Evolutionary conservation across 1,140 invertebrate genomes (phyloP).

Genomic region (Bombyx mandarina): DNA sequence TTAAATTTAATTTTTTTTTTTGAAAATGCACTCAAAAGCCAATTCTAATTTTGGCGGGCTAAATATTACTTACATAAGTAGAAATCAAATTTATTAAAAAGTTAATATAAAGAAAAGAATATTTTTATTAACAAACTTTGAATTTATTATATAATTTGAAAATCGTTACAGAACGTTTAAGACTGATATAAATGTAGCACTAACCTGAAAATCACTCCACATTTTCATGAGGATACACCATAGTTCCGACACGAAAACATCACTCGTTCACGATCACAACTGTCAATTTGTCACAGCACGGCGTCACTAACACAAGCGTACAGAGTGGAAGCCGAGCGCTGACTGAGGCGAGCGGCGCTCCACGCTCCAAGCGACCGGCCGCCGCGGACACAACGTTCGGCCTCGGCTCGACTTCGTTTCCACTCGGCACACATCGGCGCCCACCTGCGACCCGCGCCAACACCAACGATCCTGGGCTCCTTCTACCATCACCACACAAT

Average conservation of each 20-base stretch:
- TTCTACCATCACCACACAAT: conserved; percentile 17
- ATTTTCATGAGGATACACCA: conserved; percentile 70
- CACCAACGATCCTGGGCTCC: no score
- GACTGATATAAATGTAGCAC: conserved; percentile 12
- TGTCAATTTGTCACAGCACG: conserved; percentile 62
- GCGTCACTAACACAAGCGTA: conserved; percentile 49
- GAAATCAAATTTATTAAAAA: no score
- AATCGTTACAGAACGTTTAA: background rate
- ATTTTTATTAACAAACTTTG: no score
- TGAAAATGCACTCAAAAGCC: no score
- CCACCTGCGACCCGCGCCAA: conserved; percentile 42
- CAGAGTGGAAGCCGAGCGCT: conserved; percentile 53
- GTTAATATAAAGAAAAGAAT: no score
- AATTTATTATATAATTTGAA: background rate
- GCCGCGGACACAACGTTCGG: conserved; percentile 29
- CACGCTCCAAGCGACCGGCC: conserved; percentile 11
- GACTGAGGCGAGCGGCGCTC: conserved; percentile 36
- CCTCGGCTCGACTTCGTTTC: conserved; percentile 17
- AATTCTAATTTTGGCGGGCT: no score
- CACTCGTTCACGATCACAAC: conserved; percentile 67
- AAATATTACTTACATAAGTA: no score
- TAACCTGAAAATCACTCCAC: conserved; percentile 70
- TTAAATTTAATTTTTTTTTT: no score
- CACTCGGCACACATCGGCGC: conserved; percentile 31
- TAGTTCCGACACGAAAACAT: conserved; percentile 70